Evolutionary conservation across 2,888 invertebrate species (phyloP), one percentile per base, ranked within the genome.

Genomic region (Acronicta leporina): DNA sequence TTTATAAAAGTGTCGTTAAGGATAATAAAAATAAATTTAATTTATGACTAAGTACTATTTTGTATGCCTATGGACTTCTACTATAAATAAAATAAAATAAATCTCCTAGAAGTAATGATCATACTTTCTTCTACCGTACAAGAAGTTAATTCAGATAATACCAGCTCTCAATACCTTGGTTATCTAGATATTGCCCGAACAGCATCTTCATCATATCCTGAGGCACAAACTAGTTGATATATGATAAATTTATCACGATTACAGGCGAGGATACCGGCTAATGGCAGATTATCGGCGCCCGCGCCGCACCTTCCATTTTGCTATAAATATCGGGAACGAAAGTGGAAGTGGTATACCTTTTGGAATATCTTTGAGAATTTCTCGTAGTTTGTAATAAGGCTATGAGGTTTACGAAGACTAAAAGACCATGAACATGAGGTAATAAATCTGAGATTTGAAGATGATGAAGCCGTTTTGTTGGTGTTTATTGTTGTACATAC

Each of bases 231-330:
- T 62, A 46, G 71, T 64, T 49, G 61, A 62, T 63, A 54, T 52
- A 61, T 50, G 75, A 74, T 75, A 67, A 77, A 74, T 70, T 48
- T 49, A 49, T 57, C 40, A 40, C 57, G 66, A 77, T 75, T 58
- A 61, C 41, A 73, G 56, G 44, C 73, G 38, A 48, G 41, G 66
- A 72, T 53, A 40, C 57, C 60, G 60, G 41, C 52, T 75, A 75
- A 75, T 71, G 59, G 68, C 60, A 53, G 61, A 65, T 65, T 68
- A 66, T 57, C 66, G 75, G 75, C 75, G 75, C 75, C 77, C 55
- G 58, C 52, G 46, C 50, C 57, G 62, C 72, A 58, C 54, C 78
- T 64, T 55, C 56, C 56, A 63, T 66, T 66, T 64, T 14, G 60
- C 68, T 66, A 75, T 76, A 78, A 76, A 78, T 78, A 77, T 61